Evolutionary conservation across 2,797 vertebrate genomes (phyloP), one percentile per base, ranked within the genome.

Genomic region (Poecilia picta): DNA sequence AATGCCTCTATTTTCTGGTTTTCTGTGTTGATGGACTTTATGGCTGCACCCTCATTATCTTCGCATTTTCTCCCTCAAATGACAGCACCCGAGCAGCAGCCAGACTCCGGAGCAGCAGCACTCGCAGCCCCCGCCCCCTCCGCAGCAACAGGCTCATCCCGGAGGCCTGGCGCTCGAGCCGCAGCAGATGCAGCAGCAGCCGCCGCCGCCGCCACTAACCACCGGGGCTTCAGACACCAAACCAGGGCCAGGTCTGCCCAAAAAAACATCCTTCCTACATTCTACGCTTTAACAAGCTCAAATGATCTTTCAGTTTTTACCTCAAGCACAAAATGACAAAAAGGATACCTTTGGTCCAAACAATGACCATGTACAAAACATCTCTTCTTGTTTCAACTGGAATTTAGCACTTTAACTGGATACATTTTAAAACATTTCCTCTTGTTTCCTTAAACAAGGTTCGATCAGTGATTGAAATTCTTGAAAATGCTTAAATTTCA

Each of bases 1-100:
- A 93, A 88, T 91, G 77, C 89, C 78, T 89, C 80, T 93, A 28
- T 76, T 86, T 66, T 92, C 89, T 83, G 85, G 85, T 87, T 89
- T 94, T 95, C 93, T 95, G 77, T 90, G 89, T 95, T 94, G 96
- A 95, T 94, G 87, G 93, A 95, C 96, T 95, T 95, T 94, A 76
- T 94, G 93, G 96, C 93, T 93, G 66, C 95, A 94, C 85, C 90
- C 96, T 97, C 96, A 96, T 97, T 96, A 95, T 97, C 96, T 96
- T 97, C 95, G 96, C 97, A 95, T 97, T 96, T 96, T 98, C 95
- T 97, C 95, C 97, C 97, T 98, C 95, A 94, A 95, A 97, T 95
- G 95, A 84, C 96, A 97, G 96, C 96, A 96, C 91, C 96, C 96
- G 91, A 91, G 97, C 95, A 96, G 96, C 97, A 95, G 95, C 91